phyloP scores from a whole-genome alignment of 2,797 vertebrate species.

The Poecile montanus region DNA sequence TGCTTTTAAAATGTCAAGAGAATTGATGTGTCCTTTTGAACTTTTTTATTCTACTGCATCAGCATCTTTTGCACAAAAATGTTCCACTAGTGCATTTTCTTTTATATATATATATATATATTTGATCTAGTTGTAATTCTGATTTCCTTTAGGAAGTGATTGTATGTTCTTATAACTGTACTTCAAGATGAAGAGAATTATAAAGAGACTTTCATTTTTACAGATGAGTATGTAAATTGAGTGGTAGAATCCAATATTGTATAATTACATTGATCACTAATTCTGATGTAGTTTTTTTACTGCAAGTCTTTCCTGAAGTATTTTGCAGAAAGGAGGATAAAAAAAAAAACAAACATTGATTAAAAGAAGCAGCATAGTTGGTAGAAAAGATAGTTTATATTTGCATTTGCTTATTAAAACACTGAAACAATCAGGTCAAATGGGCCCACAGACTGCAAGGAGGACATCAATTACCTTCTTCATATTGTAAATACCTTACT shows the following conservation, averaged over 20 bases:
- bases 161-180: neutral
- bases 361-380: neutral
- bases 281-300: neutral
- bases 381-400: neutral
- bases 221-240: constrained; percentile 15
- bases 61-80: neutral
- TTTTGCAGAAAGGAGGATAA: neutral
- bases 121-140: neutral
- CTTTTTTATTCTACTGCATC: neutral
- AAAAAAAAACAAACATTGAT: neutral
- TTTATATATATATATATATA: neutral
- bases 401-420: neutral
- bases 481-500: neutral
- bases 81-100: neutral
- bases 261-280: constrained; percentile 23
- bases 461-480: neutral
- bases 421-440: neutral
- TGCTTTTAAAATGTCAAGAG: neutral
- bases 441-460: neutral
- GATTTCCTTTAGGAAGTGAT: constrained; percentile 14
- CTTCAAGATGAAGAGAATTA: neutral
- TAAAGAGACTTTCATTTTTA: constrained; percentile 5
- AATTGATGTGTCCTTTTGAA: neutral
- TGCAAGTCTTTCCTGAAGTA: neutral
- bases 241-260: constrained; percentile 1